Base-by-base conservation (phyloP, 2,888 invertebrate species). In the Agrochola litura region DNA sequence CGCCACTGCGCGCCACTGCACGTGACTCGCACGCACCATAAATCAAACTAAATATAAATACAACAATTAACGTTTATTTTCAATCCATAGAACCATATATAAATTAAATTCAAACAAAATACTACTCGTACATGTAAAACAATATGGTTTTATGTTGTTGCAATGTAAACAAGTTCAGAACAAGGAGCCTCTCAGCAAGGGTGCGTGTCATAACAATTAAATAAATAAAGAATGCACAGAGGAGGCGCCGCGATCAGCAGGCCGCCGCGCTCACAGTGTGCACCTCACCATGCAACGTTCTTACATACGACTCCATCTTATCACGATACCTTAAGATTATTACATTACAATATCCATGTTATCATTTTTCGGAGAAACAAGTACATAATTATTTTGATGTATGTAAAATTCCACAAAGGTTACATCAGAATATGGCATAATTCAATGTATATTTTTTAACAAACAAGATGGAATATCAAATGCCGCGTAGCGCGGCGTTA, bases 51-150 rank as follows among this genome's bases (percentile, higher is more conserved):
- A 92, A 89, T 90, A 91, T 93, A 94, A 93, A 93, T 96, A 96
- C 96, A 96, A 96, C 95, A 96, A 94, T 94, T 94, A 96, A 96
- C 95, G 92, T 96, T 96, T 96, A 96, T 96, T 96, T 91, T 96
- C 94, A 96, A 95, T 96, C 95, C 96, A 96, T 94, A 95, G 95
- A 95, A 96, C 96, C 96, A 95, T 95, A 88, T 88, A 95, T 95
- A 95, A 95, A 95, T 95, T 93, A 95, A 94, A 94, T 90, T 94
- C 93, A 95, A 95, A 94, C 93, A 92, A 95, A 95, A 94, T 94
- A 94, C 95, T 95, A 96, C 94, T 93, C 91, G 92, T 94, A 95
- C 92, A 93, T 90, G 90, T 92, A 92, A 93, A 93, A 95, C 91
- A 94, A 93, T 94, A 94, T 95, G 94, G 95, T 95, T 95, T 93